Evolutionary conservation across 1,140 invertebrate species (phyloP).

Genomic region (Drosophila serrata): DNA sequence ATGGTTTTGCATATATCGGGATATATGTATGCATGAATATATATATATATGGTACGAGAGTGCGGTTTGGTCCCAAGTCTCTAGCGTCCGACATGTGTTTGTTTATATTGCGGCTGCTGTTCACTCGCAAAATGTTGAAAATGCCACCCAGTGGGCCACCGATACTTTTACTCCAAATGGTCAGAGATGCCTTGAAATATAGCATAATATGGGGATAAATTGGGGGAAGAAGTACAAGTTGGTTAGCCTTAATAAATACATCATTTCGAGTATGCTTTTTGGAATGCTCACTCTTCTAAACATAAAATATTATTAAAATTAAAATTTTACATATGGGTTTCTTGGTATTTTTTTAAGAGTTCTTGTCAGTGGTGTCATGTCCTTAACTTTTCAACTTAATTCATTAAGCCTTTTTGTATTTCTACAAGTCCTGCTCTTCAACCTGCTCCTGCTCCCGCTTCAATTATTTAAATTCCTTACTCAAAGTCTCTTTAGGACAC

Average conservation of each 20-base stretch:
- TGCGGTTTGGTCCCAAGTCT: conserved; percentile 5
- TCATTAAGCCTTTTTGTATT: no score
- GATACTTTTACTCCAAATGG: conserved; percentile 7
- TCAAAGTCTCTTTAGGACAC: conserved; percentile 95
- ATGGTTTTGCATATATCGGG: conserved; percentile 76
- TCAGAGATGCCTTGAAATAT: not conserved
- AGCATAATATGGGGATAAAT: no score
- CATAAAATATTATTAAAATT: not conserved
- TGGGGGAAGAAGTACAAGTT: not conserved
- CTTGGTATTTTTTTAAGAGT: not conserved
- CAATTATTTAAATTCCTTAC: not conserved
- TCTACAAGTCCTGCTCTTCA: not conserved
- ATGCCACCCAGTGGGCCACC: conserved; percentile 72
- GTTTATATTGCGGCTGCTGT: conserved; percentile 62
- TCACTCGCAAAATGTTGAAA: conserved; percentile 34
- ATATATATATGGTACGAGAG: conserved; percentile 15
- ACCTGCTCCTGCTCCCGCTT: not conserved
- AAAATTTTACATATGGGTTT: no score
- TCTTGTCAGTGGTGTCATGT: not conserved
- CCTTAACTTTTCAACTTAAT: no score
- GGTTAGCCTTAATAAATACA: not conserved
- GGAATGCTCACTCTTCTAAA: not conserved
- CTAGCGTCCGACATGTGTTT: conserved; percentile 58
- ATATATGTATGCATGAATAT: no score
- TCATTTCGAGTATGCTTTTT: not conserved